Percentiles rank a stretch among this genome's conserved stretches.
phyloP scores from a whole-genome alignment of 1,140 invertebrate genomes.

The Battus philenor region DNA sequence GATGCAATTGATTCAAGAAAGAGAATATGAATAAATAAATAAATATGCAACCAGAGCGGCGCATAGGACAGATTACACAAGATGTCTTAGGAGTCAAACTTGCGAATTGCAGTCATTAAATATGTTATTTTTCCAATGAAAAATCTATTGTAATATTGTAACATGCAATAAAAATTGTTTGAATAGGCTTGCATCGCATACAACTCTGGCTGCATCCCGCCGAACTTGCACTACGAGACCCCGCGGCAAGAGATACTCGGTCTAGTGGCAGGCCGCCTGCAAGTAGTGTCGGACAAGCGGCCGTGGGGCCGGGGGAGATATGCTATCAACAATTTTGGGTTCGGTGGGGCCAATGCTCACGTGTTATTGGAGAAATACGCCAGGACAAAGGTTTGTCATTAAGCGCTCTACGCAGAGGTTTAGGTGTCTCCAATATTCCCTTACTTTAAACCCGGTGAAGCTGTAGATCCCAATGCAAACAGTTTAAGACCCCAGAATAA shows the following conservation, averaged over 20 bases:
- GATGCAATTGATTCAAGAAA: too few species aligned
- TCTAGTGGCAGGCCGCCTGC: slow-evolving; percentile 78
- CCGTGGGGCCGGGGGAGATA: slow-evolving; percentile 78
- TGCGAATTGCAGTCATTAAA: too few species aligned
- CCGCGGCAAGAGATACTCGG: slow-evolving; percentile 78
- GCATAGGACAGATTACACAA: too few species aligned
- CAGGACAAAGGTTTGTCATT: slow-evolving; percentile 64
- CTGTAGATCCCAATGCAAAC: too few species aligned
- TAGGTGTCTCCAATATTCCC: too few species aligned
- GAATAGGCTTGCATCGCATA: slow-evolving; percentile 37
- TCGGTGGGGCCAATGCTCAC: slow-evolving; percentile 82
- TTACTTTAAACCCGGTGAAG: too few species aligned
- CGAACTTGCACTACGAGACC: slow-evolving; percentile 81
- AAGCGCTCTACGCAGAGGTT: too few species aligned
- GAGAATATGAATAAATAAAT: background rate
- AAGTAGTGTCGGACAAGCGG: slow-evolving; percentile 77
- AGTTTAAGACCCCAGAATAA: too few species aligned
- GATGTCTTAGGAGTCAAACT: too few species aligned
- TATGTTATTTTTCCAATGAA: too few species aligned
- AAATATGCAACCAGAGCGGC: slow-evolving; percentile 62
- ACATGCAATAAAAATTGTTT: too few species aligned
- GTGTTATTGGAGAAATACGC: slow-evolving; percentile 78
- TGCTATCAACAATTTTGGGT: slow-evolving; percentile 80
- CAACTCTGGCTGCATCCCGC: slow-evolving; percentile 80
- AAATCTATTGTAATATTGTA: too few species aligned